Conservation (phyloP, 2,888 invertebrate genomes). For the Torymus texanus region DNA sequence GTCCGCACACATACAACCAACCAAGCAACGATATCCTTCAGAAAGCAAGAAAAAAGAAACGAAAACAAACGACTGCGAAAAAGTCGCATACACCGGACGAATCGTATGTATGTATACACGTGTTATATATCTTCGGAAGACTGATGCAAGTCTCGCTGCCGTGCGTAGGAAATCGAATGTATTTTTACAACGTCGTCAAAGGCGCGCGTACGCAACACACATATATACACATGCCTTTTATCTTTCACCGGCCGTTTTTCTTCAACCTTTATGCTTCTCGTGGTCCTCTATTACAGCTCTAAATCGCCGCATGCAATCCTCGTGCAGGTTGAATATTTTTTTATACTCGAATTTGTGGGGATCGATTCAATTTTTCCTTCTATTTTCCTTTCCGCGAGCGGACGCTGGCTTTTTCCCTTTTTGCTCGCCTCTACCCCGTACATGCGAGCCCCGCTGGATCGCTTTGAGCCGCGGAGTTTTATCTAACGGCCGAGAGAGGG, state of each 20-base stretch:
- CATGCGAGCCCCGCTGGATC: no score
- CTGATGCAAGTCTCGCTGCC: slow-evolving; percentile 6
- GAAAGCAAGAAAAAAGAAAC: neutral
- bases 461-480: no score
- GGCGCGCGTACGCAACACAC: neutral
- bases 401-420: neutral
- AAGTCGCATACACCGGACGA: no score
- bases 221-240: neutral
- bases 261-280: slow-evolving; percentile 17
- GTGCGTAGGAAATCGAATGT: slow-evolving; percentile 45
- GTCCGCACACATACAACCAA: no score
- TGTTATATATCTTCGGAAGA: neutral
- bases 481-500: no score
- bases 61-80: no score
- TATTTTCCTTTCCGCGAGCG: neutral
- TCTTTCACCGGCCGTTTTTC: slow-evolving; percentile 16
- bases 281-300: slow-evolving; percentile 24
- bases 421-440: neutral
- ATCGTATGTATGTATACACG: neutral
- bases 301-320: slow-evolving; percentile 18
- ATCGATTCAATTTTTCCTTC: slow-evolving; percentile 4
- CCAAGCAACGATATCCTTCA: no score
- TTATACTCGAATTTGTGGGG: neutral
- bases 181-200: slow-evolving; percentile 51
- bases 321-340: slow-evolving; percentile 8